Evolutionary conservation across 2,888 invertebrate genomes (phyloP), one percentile per base, ranked within the genome.

Genomic region (Campaea margaritaria): DNA sequence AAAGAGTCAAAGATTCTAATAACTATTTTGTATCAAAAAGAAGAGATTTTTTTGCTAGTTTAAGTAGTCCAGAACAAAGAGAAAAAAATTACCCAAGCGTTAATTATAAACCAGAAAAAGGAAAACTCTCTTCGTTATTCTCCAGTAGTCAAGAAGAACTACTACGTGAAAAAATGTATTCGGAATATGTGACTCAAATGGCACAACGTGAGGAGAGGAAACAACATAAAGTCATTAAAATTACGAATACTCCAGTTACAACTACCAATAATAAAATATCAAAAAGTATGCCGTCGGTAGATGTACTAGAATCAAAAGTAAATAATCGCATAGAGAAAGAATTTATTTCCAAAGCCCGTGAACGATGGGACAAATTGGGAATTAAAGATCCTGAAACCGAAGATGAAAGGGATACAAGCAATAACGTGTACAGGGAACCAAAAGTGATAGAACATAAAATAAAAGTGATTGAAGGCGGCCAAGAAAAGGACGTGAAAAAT

Each of bases 91-190:
- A 15, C 28, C 12, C 28, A 13, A 60, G 38, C 13, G 7, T 31
- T 15, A 47, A 21, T 16, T 15, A 47, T 1, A 56, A 38, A 10
- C 41, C 31, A 27, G 74, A 74, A 50, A 84, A 82, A 64, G 73
- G 75, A 45, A 88, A 85, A 70, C 61, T 87, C 16, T 82, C 83
- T 16, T 82, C 86, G 43, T 70, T 83, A 58, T 89, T 94, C 41
- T 93, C 93, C 10, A 94, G 95, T 9, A 95, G 95, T 47, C 96
- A 96, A 81, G 94, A 94, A 64, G 96, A 97, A 82, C 91, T 94
- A 42, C 94, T 96, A 72, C 94, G 97, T 8, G 95, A 96, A 68
- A 95, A 95, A 85, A 97, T 97, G 97, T 97, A 96, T 85, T 94
- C 96, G 71, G 97, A 97, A 82, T 97, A 97, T 87, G 94, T 96